A percentile compares a stretch with the other conserved stretches of the same genome.
These are phyloP conservation scores for Parnassius apollo DNA, from an alignment of 2,888 invertebrate species.

Conservation along the genomic window DNA sequence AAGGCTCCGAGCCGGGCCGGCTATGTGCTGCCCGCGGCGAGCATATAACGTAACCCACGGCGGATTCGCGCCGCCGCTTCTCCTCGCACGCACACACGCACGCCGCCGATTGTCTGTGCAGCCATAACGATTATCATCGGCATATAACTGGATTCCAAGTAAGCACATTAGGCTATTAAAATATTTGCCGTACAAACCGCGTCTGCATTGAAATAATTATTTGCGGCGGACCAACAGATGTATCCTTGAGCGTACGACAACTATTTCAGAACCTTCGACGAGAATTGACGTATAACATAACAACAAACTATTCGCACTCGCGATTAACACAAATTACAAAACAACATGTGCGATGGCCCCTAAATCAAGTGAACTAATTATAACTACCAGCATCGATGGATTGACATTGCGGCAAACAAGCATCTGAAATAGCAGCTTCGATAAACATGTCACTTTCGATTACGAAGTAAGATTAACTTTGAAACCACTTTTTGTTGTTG, in stretches of 20 bases:
- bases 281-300: constrained; percentile 3
- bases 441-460: constrained; percentile 51
- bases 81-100: constrained; percentile 59
- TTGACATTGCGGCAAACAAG: constrained; percentile 54
- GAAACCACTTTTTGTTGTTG: constrained; percentile 16
- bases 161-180: constrained; percentile 22
- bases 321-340: constrained; percentile 54
- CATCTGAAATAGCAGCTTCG: constrained; percentile 50
- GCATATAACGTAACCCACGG: constrained; percentile 72
- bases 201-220: constrained; percentile 51
- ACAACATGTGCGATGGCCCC: constrained; percentile 49
- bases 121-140: constrained; percentile 59
- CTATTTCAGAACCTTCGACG: constrained; percentile 51
- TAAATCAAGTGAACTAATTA: constrained; percentile 47
- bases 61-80: constrained; percentile 75
- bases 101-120: constrained; percentile 39
- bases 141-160: constrained; percentile 36
- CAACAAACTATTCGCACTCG: constrained; percentile 5
- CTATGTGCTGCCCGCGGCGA: constrained; percentile 68
- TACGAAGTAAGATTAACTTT: constrained; percentile 28
- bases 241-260: constrained; percentile 53
- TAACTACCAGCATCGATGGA: constrained; percentile 42
- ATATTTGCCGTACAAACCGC: constrained; percentile 23
- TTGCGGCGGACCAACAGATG: constrained; percentile 54
- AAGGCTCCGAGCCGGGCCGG: constrained; percentile 68